Percentiles rank a stretch among this genome's conserved stretches.
phyloP scores from a whole-genome alignment of 2,113 vertebrate species.

The Platysternon megacephalum region DNA sequence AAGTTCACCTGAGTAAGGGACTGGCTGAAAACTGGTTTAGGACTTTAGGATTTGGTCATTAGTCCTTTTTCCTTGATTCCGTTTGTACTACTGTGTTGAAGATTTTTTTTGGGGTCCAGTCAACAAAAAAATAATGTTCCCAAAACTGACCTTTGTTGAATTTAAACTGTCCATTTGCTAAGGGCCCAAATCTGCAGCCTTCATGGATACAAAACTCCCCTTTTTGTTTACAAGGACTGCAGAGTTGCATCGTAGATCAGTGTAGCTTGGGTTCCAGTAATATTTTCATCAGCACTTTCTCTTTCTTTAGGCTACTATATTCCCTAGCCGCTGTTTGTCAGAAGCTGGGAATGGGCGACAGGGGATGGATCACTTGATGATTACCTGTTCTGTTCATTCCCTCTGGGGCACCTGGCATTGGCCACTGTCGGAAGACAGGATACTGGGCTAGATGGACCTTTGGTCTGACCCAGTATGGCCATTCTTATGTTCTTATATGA shows the following conservation, averaged over 20 bases:
- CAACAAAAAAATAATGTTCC: background rate
- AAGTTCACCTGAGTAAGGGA: conserved; percentile 56
- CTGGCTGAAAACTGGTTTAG: conserved; percentile 47
- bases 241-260: background rate
- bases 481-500: too few species aligned
- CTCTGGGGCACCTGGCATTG: too few species aligned
- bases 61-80: background rate
- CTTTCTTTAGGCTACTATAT: background rate
- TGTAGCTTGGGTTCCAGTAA: background rate
- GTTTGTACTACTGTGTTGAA: conserved; percentile 11
- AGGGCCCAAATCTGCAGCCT: background rate
- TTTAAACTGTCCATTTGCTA: background rate
- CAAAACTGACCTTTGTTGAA: background rate
- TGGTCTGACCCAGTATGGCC: too few species aligned
- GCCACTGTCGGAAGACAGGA: too few species aligned
- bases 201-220: background rate
- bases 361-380: too few species aligned
- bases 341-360: too few species aligned
- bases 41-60: conserved; percentile 16
- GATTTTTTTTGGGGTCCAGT: background rate
- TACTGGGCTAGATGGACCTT: too few species aligned
- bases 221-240: background rate
- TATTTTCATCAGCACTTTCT: background rate
- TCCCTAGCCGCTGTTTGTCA: too few species aligned
- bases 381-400: too few species aligned